Base-by-base conservation (phyloP, 1,140 invertebrate species). In the Dolichoris vasculosae region DNA sequence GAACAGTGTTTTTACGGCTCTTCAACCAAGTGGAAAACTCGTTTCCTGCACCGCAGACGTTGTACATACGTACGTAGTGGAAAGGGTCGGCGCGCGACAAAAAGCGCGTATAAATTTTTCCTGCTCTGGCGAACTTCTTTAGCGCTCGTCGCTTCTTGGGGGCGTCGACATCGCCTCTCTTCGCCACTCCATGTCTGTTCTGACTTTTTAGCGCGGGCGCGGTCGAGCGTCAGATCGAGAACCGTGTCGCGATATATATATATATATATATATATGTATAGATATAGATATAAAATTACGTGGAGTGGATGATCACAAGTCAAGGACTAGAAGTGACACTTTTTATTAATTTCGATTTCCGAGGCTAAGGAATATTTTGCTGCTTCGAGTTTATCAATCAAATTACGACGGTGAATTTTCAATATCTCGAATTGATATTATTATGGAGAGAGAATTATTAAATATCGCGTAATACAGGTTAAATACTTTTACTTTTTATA, bases 1-100 rank as follows among this genome's bases (percentile, higher is more conserved):
- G 38, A 17, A 35, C 55, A 87, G 88, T 88, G 88, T 88, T 89
- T 89, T 89, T 89, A 83, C 82, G 73, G 86, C 84, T 85, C 88
- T 89, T 88, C 88, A 87, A 81, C 86, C 84, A 87, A 88, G 86
- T 87, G 89, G 89, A 88, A 89, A 89, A 88, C 88, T 88, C 86
- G 89, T 89, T 89, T 88, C 87, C 88, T 86, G 83, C 80, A 80
- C 64, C 80, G 85, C 84, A 78, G 85, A 85, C 79, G 82, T 71
- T 80, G 78, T 73, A 84, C 84, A 86, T 81, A 78, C 84, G 84
- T 80, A 85, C 81, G 75, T 81, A 76, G 83, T 83, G 83, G 86
- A 83, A 64, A 82, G 67, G 77, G 26, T 73, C 82, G 71, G 23
- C 85, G 83, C 67, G 84, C 85, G 80, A 86, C 82, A 89, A 87